Conservation (phyloP, 2,797 vertebrate species). For the Tauraco hartlaubi region DNA sequence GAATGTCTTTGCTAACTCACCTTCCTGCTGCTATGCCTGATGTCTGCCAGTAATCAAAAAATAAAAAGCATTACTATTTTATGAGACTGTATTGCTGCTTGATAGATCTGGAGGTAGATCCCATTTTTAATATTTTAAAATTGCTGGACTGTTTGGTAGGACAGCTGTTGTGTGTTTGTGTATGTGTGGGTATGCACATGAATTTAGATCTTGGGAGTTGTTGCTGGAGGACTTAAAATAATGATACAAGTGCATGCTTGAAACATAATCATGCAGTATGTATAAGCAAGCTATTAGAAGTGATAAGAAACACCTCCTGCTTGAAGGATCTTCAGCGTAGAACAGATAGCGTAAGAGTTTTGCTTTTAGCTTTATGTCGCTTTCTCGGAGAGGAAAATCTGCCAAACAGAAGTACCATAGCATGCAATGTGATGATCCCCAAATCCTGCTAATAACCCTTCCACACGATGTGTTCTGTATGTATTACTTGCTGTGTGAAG, state of each 20-base stretch:
- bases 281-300: background rate
- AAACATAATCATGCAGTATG: background rate
- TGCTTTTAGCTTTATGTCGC: background rate
- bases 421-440: background rate
- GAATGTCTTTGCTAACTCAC: conserved; percentile 35
- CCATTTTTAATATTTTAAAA: conserved; percentile 44
- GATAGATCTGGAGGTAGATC: background rate
- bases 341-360: background rate
- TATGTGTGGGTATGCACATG: rapidly evolving
- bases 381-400: background rate
- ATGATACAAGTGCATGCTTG: background rate
- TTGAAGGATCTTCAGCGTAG: background rate
- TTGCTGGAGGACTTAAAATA: background rate
- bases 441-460: background rate
- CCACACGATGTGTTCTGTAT: background rate
- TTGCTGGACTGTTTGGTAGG: background rate
- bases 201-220: background rate
- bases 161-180: background rate
- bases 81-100: conserved; percentile 41
- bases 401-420: background rate
- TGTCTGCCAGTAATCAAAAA: conserved; percentile 40
- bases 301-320: background rate
- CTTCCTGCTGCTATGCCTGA: conserved; percentile 13
- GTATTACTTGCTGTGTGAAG: background rate
- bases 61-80: conserved; percentile 39